Evolutionary conservation across 1,140 invertebrate species (phyloP).

Genomic region (Plectus sambesii): DNA sequence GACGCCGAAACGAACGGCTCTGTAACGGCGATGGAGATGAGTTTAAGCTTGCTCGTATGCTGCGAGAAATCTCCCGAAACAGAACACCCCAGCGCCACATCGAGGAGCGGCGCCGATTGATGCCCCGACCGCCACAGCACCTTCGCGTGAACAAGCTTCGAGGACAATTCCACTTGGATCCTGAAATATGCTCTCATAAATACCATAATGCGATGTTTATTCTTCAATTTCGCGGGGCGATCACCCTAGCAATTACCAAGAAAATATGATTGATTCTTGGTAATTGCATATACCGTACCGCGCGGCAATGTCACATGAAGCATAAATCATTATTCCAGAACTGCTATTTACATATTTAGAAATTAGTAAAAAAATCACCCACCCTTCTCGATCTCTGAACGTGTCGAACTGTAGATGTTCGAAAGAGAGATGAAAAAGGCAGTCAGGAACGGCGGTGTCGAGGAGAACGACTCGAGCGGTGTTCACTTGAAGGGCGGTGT

Average conservation of each 20-base stretch:
- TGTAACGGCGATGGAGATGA: constrained; percentile 14
- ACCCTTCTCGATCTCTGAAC: constrained; percentile 25
- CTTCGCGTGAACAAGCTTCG: constrained; percentile 26
- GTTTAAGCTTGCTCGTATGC: constrained; percentile 10
- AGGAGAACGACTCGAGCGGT: constrained; percentile 47
- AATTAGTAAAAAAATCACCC: too few relatives aligned
- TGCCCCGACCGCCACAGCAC: constrained; percentile 19
- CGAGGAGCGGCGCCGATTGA: constrained; percentile 9
- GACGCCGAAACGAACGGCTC: constrained; percentile 21
- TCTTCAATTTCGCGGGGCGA: too few relatives aligned
- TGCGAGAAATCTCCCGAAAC: constrained; percentile 22
- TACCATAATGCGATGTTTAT: too few relatives aligned
- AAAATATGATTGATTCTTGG: too few relatives aligned
- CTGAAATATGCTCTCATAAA: too few relatives aligned
- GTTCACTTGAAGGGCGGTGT: constrained; percentile 38
- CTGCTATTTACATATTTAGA: too few relatives aligned
- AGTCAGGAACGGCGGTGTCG: constrained; percentile 44
- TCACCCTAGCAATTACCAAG: too few relatives aligned
- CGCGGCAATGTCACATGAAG: too few relatives aligned
- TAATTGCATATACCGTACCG: too few relatives aligned
- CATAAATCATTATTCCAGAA: too few relatives aligned
- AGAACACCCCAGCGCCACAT: constrained; percentile 19
- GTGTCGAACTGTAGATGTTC: constrained; percentile 43
- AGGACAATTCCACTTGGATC: constrained; percentile 33
- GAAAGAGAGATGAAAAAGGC: constrained; percentile 46